Base-by-base conservation (phyloP, 1,140 invertebrate species). In the Drosophila simulans region DNA sequence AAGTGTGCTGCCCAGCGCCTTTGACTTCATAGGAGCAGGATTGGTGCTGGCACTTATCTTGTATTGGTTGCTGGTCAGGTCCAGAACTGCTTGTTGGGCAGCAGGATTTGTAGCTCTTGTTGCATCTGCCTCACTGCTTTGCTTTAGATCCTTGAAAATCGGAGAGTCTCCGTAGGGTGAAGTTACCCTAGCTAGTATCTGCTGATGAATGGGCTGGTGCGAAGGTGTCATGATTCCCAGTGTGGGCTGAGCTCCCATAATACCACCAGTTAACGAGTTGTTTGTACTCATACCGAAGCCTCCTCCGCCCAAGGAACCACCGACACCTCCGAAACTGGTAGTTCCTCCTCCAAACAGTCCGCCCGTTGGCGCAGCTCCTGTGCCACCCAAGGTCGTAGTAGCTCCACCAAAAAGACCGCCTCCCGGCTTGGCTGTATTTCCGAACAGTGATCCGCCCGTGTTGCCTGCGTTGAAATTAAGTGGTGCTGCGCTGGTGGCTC, bases 131-230 rank as follows among this genome's bases (percentile, higher is more conserved):
- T 95, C 95, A 12, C 94, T 80, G 58, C 64, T 80, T 10, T 90
- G 63, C 53, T 95, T 93, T 1, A 97, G 86, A 91, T 96, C 96
- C 89, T 96, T 95, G 63, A 97, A 94, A 8, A 97, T 93, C 7
- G 96, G 95, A 43, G 95, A 95, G 91, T 96, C 95, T n/a, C 96
- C 96, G 80, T 96, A 97, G 3, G 96, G 96, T 8, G 95, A 95
- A 2, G 94, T 94, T 4, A 95, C 94, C 8, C 96, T 93, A 8
- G 95, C 94, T 46, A 95, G 89, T 51, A 96, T 94, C 89, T 96
- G 95, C 74, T 96, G 95, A 90, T 95, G 94, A 5, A 95, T 93
- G 12, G 91, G 93, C 72, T 76, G 72, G 13, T 76, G 60, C 4
- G 71, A 53, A 3, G 93, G 92, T 5, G 71, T 34, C 5, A 55